A percentile compares a stretch with the other conserved stretches of the same genome.
phyloP scores from a whole-genome alignment of 2,888 invertebrate species.

The Neoitamus cyanurus region DNA sequence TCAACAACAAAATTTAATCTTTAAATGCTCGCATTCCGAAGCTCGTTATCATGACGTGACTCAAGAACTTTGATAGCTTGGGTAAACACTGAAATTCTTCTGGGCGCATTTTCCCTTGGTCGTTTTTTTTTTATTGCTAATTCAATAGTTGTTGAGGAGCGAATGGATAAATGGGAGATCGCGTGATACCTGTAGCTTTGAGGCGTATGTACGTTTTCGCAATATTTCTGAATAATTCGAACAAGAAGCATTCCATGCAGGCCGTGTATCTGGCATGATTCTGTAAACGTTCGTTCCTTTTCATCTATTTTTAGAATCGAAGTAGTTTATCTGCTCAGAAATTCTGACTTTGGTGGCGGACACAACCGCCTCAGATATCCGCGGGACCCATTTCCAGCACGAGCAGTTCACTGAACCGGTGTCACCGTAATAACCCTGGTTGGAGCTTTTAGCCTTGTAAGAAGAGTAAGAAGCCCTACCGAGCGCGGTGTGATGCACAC shows the following conservation, averaged over 20 bases:
- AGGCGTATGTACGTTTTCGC: slow-evolving; percentile 13
- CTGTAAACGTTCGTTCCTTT: slow-evolving; percentile 15
- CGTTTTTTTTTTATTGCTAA: slow-evolving; percentile 26
- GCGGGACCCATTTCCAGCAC: neutral
- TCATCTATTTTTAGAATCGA: slow-evolving; percentile 27
- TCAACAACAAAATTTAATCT: slow-evolving; percentile 33
- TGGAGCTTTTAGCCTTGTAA: slow-evolving; percentile 31
- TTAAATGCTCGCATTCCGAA: slow-evolving; percentile 40
- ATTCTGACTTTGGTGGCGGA: neutral
- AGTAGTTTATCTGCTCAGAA: slow-evolving; percentile 31
- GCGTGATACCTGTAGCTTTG: slow-evolving; percentile 31
- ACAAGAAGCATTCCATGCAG: neutral
- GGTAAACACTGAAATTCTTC: slow-evolving; percentile 43
- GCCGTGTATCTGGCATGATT: neutral
- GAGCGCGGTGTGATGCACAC: neutral
- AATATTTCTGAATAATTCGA: slow-evolving; percentile 1
- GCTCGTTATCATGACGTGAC: slow-evolving; percentile 37
- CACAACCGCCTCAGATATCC: neutral
- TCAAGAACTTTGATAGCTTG: slow-evolving; percentile 46
- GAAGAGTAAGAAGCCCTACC: slow-evolving; percentile 14
- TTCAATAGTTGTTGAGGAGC: slow-evolving; percentile 14
- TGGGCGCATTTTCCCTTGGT: neutral
- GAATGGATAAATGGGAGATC: slow-evolving; percentile 29
- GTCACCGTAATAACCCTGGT: slow-evolving; percentile 13
- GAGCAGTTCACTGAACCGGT: slow-evolving; percentile 31